Evolutionary conservation across 2,113 vertebrate species (phyloP), one percentile per base, ranked within the genome.

Genomic region (Silurus meridionalis): DNA sequence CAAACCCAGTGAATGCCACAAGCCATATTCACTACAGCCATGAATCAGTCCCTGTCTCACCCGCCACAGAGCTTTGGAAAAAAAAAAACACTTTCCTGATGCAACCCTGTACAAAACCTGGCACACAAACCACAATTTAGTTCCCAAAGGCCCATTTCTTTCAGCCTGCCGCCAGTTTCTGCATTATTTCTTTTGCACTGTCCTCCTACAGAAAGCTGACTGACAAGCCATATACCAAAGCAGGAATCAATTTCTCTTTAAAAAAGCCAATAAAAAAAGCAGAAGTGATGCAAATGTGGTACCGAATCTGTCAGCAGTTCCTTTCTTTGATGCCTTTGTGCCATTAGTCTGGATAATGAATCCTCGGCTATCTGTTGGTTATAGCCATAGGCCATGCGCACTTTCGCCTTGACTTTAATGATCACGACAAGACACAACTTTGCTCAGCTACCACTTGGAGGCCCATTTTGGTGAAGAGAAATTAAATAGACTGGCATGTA

Each of bases 311-410:
- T 66, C 74, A 66, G 60, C 23, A 79, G 69, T 88, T 85, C 69
- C 78, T 71, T 60, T 86, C 28, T 28, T 17, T 61, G 78, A 80
- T 23, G 57, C 75, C 57, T 61, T 2, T 10, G 78, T 83, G 48
- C 55, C 61, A 74, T 75, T 77, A 84, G 72, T 72, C 63, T 11
- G 28, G 55, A 85, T 86, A 84, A 90, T 88, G 88, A 88, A 90
- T 83, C 80, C 86, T 75, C 57, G 11, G 19, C 46, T 85, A 67
- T 46, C 63, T 37, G 52, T 21, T 87, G 55, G 61, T 37, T 78
- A 28, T 71, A 57, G 72, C 80, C 78, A 19, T 19, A 23, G 89
- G 86, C 84, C 15, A 48, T 58, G 23, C 37, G 37, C 52, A 52
- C 28, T 61, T 75, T 79, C 83, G n/a, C 83, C 72, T 78, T 67